Evolutionary conservation across 2,113 vertebrate genomes (phyloP), one percentile per base, ranked within the genome.

Genomic region (Plectropomus leopardus): DNA sequence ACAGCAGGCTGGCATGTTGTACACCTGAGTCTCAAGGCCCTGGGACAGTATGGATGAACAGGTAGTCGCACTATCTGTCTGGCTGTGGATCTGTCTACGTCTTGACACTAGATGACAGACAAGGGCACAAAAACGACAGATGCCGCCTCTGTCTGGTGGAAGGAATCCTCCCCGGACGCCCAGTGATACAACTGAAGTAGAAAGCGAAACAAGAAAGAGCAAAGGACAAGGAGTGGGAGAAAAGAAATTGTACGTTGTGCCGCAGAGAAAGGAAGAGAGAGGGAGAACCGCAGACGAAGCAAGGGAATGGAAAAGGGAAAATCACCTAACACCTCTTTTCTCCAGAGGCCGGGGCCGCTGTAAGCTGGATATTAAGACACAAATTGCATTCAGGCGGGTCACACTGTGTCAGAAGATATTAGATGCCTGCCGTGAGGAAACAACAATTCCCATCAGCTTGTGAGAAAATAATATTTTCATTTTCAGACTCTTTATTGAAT

Each of bases 391-490:
- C 96, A 96, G 96, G 94, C 96, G 93, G 97, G 97, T 98, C 97
- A 97, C 95, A 92, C 94, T 86, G 91, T 97, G 97, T 98, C 98
- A 98, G 94, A 96, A 97, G 96, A 98, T 98, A 99, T 98, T 98
- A 98, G 95, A 96, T 93, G 94, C 95, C 96, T 96, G 96, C 96
- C 95, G 96, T 95, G 96, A 97, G 94, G 95, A 97, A 98, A 98
- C 96, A 98, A 98, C 97, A 97, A 97, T 96, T 97, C 97, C 97
- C 97, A 98, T 97, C 96, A 97, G 97, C 95, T 95, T 95, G 96
- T 94, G 94, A 96, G 96, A 97, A 97, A 96, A 98, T 96, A 97
- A 98, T 98, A 98, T 98, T 98, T 98, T 98, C 97, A 98, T 98
- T 98, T 97, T 96, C 96, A 93, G 95, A 94, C 78, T 83, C 96